Percentiles rank a stretch among this genome's conserved stretches.
Conservation (phyloP, 2,113 vertebrate genomes). For the Kryptolebias marmoratus region DNA sequence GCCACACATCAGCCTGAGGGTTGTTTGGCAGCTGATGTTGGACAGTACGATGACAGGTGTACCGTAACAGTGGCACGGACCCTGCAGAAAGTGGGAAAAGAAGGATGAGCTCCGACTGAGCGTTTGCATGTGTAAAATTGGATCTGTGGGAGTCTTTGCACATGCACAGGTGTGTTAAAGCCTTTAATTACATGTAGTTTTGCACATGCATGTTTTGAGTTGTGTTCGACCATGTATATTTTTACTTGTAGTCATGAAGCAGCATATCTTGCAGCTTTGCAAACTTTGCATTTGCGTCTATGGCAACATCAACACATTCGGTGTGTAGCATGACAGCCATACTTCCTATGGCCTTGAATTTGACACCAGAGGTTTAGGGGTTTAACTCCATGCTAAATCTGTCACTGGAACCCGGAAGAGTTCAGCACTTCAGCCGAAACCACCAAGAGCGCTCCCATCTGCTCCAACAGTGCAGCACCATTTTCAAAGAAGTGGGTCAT, state of each 20-base stretch:
- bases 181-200: neutral
- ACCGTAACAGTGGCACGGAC: slow-evolving; percentile 45
- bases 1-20: slow-evolving; percentile 47
- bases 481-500: neutral
- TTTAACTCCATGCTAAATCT: slow-evolving; percentile 67
- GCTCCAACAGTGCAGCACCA: neutral
- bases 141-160: slow-evolving; percentile 31
- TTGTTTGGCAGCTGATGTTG: slow-evolving; percentile 43
- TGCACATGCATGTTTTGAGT: neutral
- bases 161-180: neutral
- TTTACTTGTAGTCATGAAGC: no score
- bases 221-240: neutral
- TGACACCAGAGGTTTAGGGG: slow-evolving; percentile 57
- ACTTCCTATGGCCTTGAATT: slow-evolving; percentile 63
- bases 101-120: slow-evolving; percentile 47
- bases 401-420: slow-evolving; percentile 52
- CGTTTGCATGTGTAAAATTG: slow-evolving; percentile 45
- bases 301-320: slow-evolving; percentile 29
- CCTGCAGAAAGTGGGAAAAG: slow-evolving; percentile 62
- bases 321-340: neutral
- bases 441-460: slow-evolving; percentile 13
- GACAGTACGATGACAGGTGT: slow-evolving; percentile 70
- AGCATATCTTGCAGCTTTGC: neutral
- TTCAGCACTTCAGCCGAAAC: slow-evolving; percentile 42
- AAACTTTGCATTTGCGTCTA: slow-evolving; percentile 32